A percentile compares a stretch with the other conserved stretches of the same genome.
Evolutionary conservation across 2,888 invertebrate genomes (phyloP).

Genomic region (Apodemia mormo): DNA sequence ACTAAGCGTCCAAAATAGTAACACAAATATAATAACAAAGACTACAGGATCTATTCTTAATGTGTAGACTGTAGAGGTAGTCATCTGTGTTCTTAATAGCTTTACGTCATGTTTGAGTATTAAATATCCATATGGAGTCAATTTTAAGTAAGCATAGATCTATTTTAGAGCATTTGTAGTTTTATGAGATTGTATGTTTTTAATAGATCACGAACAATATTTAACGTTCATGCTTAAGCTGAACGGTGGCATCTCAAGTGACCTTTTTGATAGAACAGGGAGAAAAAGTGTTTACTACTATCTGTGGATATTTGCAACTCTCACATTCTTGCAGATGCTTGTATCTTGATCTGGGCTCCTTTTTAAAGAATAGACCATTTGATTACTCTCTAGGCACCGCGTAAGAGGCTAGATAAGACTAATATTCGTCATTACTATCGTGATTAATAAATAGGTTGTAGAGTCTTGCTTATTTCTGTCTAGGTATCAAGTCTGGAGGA

Average conservation of each 20-base stretch:
- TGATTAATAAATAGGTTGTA: too few species aligned
- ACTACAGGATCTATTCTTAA: slow-evolving; percentile 59
- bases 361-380: too few species aligned
- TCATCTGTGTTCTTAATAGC: slow-evolving; percentile 43
- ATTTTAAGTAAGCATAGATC: slow-evolving; percentile 5
- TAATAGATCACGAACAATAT: not conserved
- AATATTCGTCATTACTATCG: too few species aligned
- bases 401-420: too few species aligned
- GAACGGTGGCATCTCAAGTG: not conserved
- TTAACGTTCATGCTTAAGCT: not conserved
- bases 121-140: not conserved
- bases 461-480: too few species aligned
- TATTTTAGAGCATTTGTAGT: slow-evolving; percentile 1
- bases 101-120: not conserved
- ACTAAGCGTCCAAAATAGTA: slow-evolving; percentile 71
- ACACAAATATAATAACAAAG: slow-evolving; percentile 76
- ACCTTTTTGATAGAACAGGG: too few species aligned
- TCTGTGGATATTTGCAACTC: too few species aligned
- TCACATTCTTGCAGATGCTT: not conserved
- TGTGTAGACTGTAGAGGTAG: slow-evolving; percentile 45
- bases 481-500: too few species aligned
- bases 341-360: too few species aligned
- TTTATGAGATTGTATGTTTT: not conserved
- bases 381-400: too few species aligned
- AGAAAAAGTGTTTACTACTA: too few species aligned